Evolutionary conservation across 2,888 invertebrate species (phyloP), one percentile per base, ranked within the genome.

Genomic region (Stenodera caucasica): DNA sequence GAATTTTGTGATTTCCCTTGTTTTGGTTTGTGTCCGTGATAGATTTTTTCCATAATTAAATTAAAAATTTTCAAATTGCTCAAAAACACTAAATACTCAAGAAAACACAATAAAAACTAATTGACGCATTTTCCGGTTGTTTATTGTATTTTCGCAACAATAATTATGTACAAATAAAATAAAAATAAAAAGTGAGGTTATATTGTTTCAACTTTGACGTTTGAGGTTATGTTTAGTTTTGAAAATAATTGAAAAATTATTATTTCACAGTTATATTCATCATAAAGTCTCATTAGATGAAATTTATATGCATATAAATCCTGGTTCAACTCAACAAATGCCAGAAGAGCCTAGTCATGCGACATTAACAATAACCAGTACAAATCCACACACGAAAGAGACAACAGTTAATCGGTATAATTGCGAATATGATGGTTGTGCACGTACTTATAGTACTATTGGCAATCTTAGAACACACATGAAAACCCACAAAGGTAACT

Each of bases 391-490:
- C 57, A 84, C 84, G 37, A 83, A 83, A 75, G 84, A 85, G 70
- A 83, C 83, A 53, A 84, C 84, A 73, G 82, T 85, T 40, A 88
- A 88, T 70, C 84, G 94, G 71, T 95, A 92, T 80, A 87, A 85
- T 74, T 97, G 96, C 82, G 92, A 94, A 81, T 95, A 90, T 81
- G 90, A 91, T 64, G 93, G 92, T 14, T 96, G 96, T 79, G 84
- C 86, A 65, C 84, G 95, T 71, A 93, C 93, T 57, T 96, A 96
- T 80, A 96, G 94, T 78, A 96, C 96, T 6, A 90, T 94, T 69
- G 96, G 96, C 55, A 97, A 97, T 82, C 84, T 97, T 68, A 87
- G 94, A 75, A 96, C 96, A 63, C 97, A 97, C 82, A 89, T 94
- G 86, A 97, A 96, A 84, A 95, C 95, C 58, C 96, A 97, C 77